phyloP scores from a whole-genome alignment of 2,797 vertebrate genomes.

The Trachurus trachurus region DNA sequence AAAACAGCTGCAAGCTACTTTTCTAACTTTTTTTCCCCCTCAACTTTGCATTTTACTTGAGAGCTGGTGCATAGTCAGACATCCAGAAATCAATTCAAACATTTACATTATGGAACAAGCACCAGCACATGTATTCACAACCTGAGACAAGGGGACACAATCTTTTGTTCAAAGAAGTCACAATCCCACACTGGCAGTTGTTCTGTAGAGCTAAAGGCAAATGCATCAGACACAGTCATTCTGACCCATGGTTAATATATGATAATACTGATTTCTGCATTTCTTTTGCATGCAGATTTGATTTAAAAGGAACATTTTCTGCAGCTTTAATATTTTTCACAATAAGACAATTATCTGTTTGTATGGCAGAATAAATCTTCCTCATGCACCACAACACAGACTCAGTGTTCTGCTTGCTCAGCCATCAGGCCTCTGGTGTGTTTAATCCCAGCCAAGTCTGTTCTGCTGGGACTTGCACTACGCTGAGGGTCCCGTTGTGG shows the following conservation, averaged over 20 bases:
- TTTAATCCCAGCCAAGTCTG: conserved; percentile 54
- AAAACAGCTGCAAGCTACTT: too few relatives aligned
- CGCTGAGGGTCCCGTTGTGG: conserved; percentile 56
- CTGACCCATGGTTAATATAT: background rate
- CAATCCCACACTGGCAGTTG: background rate
- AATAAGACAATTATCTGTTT: conserved; percentile 8
- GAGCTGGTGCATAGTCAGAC: background rate
- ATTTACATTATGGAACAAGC: background rate
- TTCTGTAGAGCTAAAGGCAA: background rate
- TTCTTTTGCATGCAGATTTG: background rate
- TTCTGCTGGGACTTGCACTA: conserved; percentile 45
- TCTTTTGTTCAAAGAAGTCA: background rate
- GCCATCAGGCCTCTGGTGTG: conserved; percentile 44
- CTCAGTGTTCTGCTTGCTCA: conserved; percentile 55
- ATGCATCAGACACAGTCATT: background rate
- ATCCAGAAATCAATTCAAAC: background rate
- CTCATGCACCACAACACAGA: conserved; percentile 15
- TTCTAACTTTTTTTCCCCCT: too few relatives aligned
- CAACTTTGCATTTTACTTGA: too few relatives aligned
- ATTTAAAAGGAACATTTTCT: background rate
- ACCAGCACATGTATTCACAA: background rate
- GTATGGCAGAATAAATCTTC: conserved; percentile 8
- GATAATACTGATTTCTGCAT: background rate
- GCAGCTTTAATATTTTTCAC: conserved; percentile 20
- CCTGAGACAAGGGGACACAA: background rate